Base-by-base conservation (phyloP, 2,888 invertebrate species). In the Plemyria rubiginata region DNA sequence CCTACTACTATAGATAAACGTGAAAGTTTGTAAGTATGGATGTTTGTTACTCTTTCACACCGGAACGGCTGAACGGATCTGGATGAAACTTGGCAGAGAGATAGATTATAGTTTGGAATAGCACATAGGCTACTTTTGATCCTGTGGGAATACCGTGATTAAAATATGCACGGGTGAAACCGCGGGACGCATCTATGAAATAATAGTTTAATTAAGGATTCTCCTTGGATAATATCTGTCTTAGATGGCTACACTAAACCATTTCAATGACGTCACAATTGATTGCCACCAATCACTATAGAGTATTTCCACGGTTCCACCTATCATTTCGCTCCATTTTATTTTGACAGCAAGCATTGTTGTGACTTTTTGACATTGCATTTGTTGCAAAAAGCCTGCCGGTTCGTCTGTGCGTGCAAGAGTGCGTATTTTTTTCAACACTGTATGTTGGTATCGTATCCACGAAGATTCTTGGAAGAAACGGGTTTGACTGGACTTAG, bases 351-450 rank as follows among this genome's bases (percentile, higher is more conserved):
- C 13, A 29, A 38, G 11, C 36, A 38, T 29, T 13, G 8, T 16
- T 51, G 51, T 56, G 45, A 12, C 11, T 29, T 29, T 45, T 51
- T 60, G 55, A 55, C 51, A 46, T 51, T 60, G 50, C 50, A 38
- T 50, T 60, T 52, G 38, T 46, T 28, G 50, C 50, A 12, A 36
- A 43, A 51, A 55, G 38, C 29, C 40, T 29, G 22, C 59, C 55
- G 63, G 53, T 38, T n/a, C 2, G 0, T 15, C 0, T 32, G 4
- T 32, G 32, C 32, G 32, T n/a, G n/a, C n/a, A n/a, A n/a, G n/a
- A 32, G 6, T 32, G 32, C 22, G 22, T 22, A 22, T 1, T 22
- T 38, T 38, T 49, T 53, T 41, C 57, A 38, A 46, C 49, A 57
- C 28, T 49, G 41, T 12, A n/a, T 36, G 9, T 38, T 16, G 0